These are phyloP conservation scores for Ariolimax columbianus DNA, from an alignment of 2,888 invertebrate genomes.

Conservation along the genomic window DNA sequence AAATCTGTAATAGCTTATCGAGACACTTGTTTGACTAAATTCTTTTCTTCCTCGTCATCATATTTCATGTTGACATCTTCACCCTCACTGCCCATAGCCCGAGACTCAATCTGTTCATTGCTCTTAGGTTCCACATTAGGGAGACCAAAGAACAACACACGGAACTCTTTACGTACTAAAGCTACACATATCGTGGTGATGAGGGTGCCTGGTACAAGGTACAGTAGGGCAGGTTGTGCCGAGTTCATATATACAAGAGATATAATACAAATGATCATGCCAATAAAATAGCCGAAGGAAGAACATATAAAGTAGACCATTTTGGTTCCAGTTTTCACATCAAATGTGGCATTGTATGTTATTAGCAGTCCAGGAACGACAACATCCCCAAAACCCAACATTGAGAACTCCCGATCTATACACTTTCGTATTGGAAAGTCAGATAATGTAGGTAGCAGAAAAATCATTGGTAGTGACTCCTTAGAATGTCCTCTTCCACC, in stretches of 20 bases:
- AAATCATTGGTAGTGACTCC: slow-evolving; percentile 80
- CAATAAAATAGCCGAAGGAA: slow-evolving; percentile 80
- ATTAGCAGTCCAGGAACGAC: slow-evolving; percentile 82
- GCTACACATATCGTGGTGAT: slow-evolving; percentile 78
- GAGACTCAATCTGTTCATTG: not conserved
- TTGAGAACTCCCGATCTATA: slow-evolving; percentile 71
- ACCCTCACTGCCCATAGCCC: not conserved
- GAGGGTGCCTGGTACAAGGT: slow-evolving; percentile 81
- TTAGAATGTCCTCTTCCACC: slow-evolving; percentile 75
- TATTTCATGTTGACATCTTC: not conserved
- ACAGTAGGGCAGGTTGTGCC: slow-evolving; percentile 82
- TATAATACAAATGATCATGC: slow-evolving; percentile 80
- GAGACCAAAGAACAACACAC: slow-evolving; percentile 64
- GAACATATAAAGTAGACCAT: slow-evolving; percentile 78
- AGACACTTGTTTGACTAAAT: slow-evolving; percentile 3
- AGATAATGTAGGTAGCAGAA: slow-evolving; percentile 80
- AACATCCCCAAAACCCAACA: slow-evolving; percentile 82
- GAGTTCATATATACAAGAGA: slow-evolving; percentile 80
- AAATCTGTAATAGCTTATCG: not conserved
- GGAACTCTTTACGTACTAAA: slow-evolving; percentile 74
- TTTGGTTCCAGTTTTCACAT: slow-evolving; percentile 73
- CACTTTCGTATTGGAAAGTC: slow-evolving; percentile 73
- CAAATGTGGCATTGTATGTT: slow-evolving; percentile 81
- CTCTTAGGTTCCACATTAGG: not conserved
- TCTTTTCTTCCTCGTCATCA: slow-evolving; percentile 39